Evolutionary conservation across 2,797 vertebrate genomes (phyloP).

Genomic region (Chloroceryle inda): DNA sequence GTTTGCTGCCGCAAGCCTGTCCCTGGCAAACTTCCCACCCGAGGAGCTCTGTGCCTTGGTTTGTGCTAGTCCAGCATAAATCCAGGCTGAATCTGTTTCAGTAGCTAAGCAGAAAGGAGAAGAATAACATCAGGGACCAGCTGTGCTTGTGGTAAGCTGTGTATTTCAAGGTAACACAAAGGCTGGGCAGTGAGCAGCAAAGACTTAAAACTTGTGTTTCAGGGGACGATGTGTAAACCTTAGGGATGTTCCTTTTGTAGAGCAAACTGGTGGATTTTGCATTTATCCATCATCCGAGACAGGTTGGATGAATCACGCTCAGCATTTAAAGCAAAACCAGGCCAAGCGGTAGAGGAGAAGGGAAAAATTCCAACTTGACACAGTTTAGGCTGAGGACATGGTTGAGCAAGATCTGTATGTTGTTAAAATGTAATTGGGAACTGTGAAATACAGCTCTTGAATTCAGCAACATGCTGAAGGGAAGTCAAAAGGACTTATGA

Average conservation of each 20-base stretch:
- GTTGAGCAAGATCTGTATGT: neutral
- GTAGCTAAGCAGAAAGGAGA: neutral
- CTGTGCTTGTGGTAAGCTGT: neutral
- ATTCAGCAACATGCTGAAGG: neutral
- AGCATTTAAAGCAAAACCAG: conserved; percentile 13
- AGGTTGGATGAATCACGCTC: neutral
- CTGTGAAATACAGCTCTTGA: neutral
- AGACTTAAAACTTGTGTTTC: neutral
- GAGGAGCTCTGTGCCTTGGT: neutral
- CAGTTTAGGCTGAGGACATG: neutral
- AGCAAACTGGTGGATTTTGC: neutral
- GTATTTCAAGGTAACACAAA: neutral
- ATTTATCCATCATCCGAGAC: neutral
- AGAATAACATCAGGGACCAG: neutral
- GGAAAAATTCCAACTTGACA: neutral
- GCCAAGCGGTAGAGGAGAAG: neutral
- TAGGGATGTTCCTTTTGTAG: neutral
- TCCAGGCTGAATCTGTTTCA: neutral
- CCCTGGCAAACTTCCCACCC: neutral
- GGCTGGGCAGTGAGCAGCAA: neutral
- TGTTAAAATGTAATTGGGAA: neutral
- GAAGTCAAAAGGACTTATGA: neutral
- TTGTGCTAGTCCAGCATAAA: neutral
- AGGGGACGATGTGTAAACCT: neutral
- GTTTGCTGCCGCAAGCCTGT: neutral